phyloP scores from a whole-genome alignment of 2,888 invertebrate genomes.

The Pterostichus madidus region DNA sequence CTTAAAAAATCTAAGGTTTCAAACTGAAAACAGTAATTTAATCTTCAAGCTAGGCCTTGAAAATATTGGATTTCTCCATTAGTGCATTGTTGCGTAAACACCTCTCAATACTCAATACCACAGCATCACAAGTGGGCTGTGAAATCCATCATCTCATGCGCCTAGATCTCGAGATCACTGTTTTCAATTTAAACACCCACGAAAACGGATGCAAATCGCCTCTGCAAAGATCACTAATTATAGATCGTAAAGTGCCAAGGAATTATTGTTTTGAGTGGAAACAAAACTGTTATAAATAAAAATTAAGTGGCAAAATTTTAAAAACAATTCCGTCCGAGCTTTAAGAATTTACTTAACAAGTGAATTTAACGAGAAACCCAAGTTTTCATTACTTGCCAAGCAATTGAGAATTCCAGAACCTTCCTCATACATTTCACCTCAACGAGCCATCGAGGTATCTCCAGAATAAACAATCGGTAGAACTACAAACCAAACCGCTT shows the following conservation, averaged over 20 bases:
- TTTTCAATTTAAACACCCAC: conserved; percentile 34
- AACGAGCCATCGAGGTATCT: conserved; percentile 11
- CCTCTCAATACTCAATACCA: not conserved
- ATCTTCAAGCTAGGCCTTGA: conserved; percentile 4
- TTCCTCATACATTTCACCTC: not conserved
- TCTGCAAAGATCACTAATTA: not conserved
- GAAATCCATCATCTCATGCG: conserved; percentile 46
- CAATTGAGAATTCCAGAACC: no score
- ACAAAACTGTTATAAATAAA: no score
- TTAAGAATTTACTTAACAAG: no score
- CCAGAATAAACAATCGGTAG: not conserved
- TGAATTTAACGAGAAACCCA: no score
- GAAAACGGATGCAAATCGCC: conserved; percentile 34
- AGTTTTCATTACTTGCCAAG: no score
- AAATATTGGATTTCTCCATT: conserved; percentile 31
- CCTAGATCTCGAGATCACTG: conserved; percentile 8
- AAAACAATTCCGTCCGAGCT: no score
- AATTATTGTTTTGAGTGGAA: not conserved
- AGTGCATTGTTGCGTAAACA: conserved; percentile 14
- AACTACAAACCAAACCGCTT: not conserved
- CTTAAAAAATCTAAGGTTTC: no score
- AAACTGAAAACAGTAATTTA: conserved; percentile 2
- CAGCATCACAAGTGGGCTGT: conserved; percentile 30
- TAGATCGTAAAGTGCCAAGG: conserved; percentile 1
- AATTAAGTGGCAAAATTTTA: no score